Evolutionary conservation across 2,888 invertebrate genomes (phyloP).

Genomic region (Agriopis aurantiaria): DNA sequence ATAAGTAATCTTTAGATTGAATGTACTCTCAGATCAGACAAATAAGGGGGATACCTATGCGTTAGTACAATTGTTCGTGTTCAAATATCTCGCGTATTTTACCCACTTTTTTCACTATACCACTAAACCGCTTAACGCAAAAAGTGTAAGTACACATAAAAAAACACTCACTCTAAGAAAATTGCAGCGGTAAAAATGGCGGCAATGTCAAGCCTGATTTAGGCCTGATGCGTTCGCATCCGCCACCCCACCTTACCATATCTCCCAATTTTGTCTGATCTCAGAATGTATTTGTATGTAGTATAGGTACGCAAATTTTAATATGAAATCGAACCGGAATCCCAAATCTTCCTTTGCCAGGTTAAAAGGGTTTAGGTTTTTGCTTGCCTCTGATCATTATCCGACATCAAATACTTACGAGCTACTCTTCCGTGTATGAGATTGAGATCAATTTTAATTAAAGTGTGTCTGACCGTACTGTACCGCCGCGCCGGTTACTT

Average conservation of each 20-base stretch:
- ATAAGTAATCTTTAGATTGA: constrained; percentile 4
- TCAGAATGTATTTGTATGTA: neutral
- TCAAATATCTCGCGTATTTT: too few species aligned
- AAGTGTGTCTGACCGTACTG: constrained; percentile 20
- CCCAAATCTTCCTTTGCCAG: constrained; percentile 1
- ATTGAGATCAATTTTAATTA: constrained; percentile 31
- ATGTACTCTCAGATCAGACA: neutral
- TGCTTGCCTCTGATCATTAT: constrained; percentile 1
- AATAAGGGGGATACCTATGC: too few species aligned
- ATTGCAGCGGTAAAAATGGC: too few species aligned
- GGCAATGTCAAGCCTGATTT: too few species aligned
- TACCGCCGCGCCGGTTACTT: constrained; percentile 11
- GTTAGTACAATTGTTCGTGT: too few species aligned
- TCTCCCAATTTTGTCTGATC: too few species aligned
- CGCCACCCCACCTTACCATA: too few species aligned
- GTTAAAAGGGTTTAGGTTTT: constrained; percentile 7
- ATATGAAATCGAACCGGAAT: neutral
- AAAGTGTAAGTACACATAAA: too few species aligned
- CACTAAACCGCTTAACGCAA: too few species aligned
- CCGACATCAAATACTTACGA: constrained; percentile 13
- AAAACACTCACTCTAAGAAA: too few species aligned
- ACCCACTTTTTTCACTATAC: too few species aligned
- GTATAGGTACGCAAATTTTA: constrained; percentile 5
- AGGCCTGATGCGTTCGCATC: too few species aligned
- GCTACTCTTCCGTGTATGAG: constrained; percentile 1